Base-by-base conservation (phyloP, 2,888 invertebrate species). In the Amphipoea oculea region DNA sequence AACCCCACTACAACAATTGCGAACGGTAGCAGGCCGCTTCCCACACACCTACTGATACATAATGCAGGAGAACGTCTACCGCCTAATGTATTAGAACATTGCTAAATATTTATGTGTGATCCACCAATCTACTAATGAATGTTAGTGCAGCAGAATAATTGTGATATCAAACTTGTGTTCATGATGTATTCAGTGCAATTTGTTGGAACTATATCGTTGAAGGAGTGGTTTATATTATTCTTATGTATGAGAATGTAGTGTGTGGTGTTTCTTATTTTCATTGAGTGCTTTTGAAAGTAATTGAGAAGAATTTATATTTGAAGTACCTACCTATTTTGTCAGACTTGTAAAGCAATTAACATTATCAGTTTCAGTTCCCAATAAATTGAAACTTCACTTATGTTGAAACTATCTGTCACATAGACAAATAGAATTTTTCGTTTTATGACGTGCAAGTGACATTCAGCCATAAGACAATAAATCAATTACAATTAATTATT, bases 101-200 rank as follows among this genome's bases (percentile, higher is more conserved):
- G 90, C 93, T 95, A 93, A 95, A 95, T 95, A 95, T 95, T 95
- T 95, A 95, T 95, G 90, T 89, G 90, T 84, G 89, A 92, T 90
- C 89, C 88, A 75, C 45, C 91, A 77, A 83, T 79, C 78, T 76
- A 40, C 83, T 79, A 79, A 79, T 79, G 83, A 79, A 57, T 65
- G 40, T 79, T 77, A 83, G 54, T 83, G 83, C 83, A 83, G 17
- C 65, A 23, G 65, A 83, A 65, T 77, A 65, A 76, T 79, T 79
- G 65, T 83, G 63, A 57, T 83, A 83, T 77, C 48, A 83, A 83
- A 65, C n/a, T 83, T 77, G 54, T 83, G 29, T 57, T 83, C 65
- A 76, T 77, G 54, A 65, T 57, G 40, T 77, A 77, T 57, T 79
- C 83, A 85, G 60, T 20, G 48, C 40, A 42, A 83, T 83, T 83